These are phyloP conservation scores for Cylloceria caligata DNA, from an alignment of 2,888 invertebrate species.

Conservation along the genomic window DNA sequence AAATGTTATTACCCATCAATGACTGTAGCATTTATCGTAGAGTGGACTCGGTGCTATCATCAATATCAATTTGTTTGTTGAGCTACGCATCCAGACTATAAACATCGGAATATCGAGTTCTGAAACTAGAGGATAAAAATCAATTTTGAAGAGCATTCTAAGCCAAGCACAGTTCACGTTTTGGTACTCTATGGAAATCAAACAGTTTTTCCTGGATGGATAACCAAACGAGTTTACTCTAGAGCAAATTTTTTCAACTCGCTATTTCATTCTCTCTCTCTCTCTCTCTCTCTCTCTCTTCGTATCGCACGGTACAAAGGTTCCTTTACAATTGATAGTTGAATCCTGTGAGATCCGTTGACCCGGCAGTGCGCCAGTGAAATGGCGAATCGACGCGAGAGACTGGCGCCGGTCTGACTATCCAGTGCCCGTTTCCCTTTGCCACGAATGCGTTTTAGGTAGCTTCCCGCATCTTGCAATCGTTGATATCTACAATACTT, in stretches of 20 bases:
- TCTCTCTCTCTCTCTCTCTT: constrained; percentile 16
- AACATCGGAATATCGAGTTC: constrained; percentile 12
- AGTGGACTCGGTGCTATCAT: not conserved
- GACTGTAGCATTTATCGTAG: not conserved
- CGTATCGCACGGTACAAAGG: constrained; percentile 21
- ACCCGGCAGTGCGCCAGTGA: constrained; percentile 19
- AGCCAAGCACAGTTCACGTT: constrained; percentile 19
- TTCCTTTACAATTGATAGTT: constrained; percentile 53
- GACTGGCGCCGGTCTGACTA: constrained; percentile 68
- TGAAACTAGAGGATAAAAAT: constrained; percentile 25
- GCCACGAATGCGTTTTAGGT: constrained; percentile 65
- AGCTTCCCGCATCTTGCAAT: constrained; percentile 60
- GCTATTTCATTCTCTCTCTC: constrained; percentile 19
- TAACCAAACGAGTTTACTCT: constrained; percentile 48
- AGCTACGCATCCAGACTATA: not conserved
- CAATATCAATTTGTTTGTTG: constrained; percentile 28
- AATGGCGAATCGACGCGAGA: constrained; percentile 30
- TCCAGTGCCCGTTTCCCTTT: constrained; percentile 59
- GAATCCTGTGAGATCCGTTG: constrained; percentile 59
- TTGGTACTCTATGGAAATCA: constrained; percentile 41
- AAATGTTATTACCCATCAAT: not conserved
- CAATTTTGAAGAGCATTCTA: constrained; percentile 35
- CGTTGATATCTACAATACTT: constrained; percentile 51
- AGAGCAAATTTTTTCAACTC: constrained; percentile 34
- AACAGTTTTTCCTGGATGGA: constrained; percentile 42